Evolutionary conservation across 2,888 invertebrate species (phyloP).

Genomic region (Athalia circularis): DNA sequence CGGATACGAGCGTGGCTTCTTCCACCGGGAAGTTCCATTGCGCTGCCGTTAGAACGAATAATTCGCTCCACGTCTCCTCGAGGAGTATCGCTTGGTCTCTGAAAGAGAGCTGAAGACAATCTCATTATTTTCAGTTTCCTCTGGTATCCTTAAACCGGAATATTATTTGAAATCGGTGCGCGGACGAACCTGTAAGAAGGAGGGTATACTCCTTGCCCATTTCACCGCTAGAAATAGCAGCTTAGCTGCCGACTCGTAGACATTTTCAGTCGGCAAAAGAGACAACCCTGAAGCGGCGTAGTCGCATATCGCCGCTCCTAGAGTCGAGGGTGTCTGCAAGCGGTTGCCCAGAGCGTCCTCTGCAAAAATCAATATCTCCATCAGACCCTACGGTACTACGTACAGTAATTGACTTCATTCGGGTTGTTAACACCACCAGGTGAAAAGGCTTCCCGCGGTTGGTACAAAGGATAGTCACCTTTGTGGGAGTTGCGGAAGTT

Average conservation of each 20-base stretch:
- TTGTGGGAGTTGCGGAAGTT: constrained; percentile 57
- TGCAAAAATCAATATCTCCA: constrained; percentile 34
- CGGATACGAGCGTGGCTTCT: constrained; percentile 74
- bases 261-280: constrained; percentile 77
- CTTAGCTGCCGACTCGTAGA: constrained; percentile 85
- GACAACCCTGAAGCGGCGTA: constrained; percentile 74
- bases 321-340: constrained; percentile 48
- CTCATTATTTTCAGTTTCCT: background rate
- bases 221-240: constrained; percentile 85
- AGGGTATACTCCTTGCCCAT: constrained; percentile 87
- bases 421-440: no score
- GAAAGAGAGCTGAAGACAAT: constrained; percentile 77
- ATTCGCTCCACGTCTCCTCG: constrained; percentile 88
- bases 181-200: constrained; percentile 80
- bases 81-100: constrained; percentile 85
- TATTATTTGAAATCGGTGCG: background rate
- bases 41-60: constrained; percentile 88
- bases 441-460: no score
- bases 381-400: background rate
- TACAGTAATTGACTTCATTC: background rate
- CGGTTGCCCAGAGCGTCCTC: constrained; percentile 17
- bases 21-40: constrained; percentile 87
- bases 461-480: constrained; percentile 48
- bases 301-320: constrained; percentile 70
- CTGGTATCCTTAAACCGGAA: background rate